Conservation (phyloP, 2,113 vertebrate genomes). For the Pseudopodoces humilis region DNA sequence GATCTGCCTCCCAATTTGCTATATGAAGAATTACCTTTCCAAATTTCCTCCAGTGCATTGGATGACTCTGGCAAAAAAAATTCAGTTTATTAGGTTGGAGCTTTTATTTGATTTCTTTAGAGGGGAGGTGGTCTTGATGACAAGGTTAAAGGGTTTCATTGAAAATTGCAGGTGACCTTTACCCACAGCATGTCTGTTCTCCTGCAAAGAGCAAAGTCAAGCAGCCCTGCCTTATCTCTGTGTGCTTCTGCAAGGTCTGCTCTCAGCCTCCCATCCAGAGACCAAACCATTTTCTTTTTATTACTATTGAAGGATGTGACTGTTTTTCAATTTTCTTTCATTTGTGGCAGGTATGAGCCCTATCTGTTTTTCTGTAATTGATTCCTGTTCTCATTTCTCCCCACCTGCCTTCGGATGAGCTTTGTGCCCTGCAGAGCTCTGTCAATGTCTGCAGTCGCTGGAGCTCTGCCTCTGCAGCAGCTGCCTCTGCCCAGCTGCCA, state of each 20-base stretch:
- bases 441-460: background rate
- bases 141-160: background rate
- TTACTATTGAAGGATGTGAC: conserved; percentile 34
- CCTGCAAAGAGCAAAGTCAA: background rate
- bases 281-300: conserved; percentile 3
- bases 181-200: background rate
- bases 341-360: conserved; percentile 39
- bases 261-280: background rate
- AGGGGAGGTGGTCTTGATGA: background rate
- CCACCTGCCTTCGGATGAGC: background rate
- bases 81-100: background rate
- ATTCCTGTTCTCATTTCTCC: conserved; percentile 60
- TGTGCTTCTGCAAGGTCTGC: background rate
- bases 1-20: background rate
- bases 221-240: background rate
- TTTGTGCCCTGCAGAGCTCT: conserved; percentile 14
- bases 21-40: background rate
- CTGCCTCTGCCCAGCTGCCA: background rate
- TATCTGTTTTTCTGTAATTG: conserved; percentile 58
- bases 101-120: background rate
- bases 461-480: conserved; percentile 23
- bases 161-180: background rate
- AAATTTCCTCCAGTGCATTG: background rate
- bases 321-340: conserved; percentile 63
- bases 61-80: background rate